Conservation (phyloP, 2,888 invertebrate genomes). For the Rhagonycha lutea region DNA sequence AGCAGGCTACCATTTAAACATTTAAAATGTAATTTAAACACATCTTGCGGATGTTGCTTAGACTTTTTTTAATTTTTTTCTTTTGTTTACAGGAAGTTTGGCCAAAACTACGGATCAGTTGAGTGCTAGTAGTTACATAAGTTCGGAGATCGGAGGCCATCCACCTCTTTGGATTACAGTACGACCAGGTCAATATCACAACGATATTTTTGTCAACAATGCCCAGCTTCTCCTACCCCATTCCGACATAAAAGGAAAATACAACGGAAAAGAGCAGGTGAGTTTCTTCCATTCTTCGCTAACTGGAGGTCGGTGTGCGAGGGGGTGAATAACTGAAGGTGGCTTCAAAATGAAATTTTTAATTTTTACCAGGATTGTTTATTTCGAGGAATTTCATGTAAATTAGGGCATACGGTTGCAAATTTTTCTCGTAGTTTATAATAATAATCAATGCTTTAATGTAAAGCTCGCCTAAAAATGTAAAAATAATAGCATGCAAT, state of each 20-base stretch:
- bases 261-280: slow-evolving; percentile 66
- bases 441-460: too few species aligned
- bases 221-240: slow-evolving; percentile 74
- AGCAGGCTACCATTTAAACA: not conserved
- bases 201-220: slow-evolving; percentile 85
- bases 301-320: not conserved
- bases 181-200: slow-evolving; percentile 63
- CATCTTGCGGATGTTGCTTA: not conserved
- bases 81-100: slow-evolving; percentile 69
- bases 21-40: not conserved
- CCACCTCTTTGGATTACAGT: slow-evolving; percentile 85
- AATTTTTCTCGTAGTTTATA: too few species aligned
- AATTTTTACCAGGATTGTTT: too few species aligned
- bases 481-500: too few species aligned
- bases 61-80: not conserved
- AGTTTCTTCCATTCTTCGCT: slow-evolving; percentile 35
- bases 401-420: too few species aligned
- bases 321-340: too few species aligned
- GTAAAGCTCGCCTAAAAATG: too few species aligned
- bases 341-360: too few species aligned
- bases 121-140: slow-evolving; percentile 55
- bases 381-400: too few species aligned
- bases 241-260: slow-evolving; percentile 67
- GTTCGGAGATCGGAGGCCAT: slow-evolving; percentile 80
- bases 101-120: slow-evolving; percentile 71